Conservation (phyloP, 1,140 invertebrate species). For the Sarcophaga peregrina region DNA sequence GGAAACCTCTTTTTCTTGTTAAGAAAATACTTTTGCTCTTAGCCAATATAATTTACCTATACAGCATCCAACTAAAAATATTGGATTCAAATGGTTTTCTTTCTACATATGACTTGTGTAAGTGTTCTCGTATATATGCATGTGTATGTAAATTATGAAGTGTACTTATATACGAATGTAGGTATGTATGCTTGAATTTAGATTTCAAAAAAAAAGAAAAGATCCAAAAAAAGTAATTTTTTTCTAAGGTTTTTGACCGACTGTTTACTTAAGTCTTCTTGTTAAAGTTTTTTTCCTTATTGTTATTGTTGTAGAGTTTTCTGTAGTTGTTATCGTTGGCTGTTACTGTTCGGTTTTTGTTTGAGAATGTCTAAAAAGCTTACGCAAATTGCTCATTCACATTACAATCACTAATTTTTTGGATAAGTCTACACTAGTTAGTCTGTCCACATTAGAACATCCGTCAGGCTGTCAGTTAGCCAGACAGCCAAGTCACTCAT, state of each 20-base stretch:
- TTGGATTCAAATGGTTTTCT: background rate
- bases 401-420: background rate
- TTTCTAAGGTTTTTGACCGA: too few relatives aligned
- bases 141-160: too few relatives aligned
- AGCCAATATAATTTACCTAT: too few relatives aligned
- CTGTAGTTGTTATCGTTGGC: background rate
- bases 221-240: too few relatives aligned
- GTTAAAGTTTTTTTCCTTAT: background rate
- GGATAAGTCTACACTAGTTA: background rate
- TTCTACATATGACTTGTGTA: too few relatives aligned
- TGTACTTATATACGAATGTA: background rate
- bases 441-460: background rate
- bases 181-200: background rate
- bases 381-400: constrained; percentile 44
- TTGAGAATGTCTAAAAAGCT: constrained; percentile 32
- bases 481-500: background rate
- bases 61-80: background rate
- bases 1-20: too few relatives aligned
- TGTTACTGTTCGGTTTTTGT: background rate
- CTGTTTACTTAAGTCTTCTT: too few relatives aligned
- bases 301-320: constrained; percentile 21
- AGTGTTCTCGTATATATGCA: too few relatives aligned
- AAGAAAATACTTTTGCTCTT: too few relatives aligned
- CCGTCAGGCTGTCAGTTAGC: background rate
- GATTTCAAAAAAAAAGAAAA: too few relatives aligned